phyloP scores from a whole-genome alignment of 2,888 invertebrate species.

The Mythimna lalbum region DNA sequence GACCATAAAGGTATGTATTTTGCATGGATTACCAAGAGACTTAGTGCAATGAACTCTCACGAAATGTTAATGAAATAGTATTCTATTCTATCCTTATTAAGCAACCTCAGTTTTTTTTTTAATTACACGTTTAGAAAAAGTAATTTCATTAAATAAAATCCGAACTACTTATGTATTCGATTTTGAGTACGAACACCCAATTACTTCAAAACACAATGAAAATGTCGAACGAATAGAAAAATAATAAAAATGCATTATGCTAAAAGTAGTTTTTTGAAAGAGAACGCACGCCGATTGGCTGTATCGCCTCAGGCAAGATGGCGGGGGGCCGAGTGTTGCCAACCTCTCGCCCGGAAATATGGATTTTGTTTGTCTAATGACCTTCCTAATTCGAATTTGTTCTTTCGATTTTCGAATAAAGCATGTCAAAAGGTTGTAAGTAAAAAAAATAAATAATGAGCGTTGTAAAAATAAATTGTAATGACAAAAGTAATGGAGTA shows the following conservation, averaged over 20 bases:
- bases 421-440: constrained; percentile 33
- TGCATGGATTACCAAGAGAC: too few relatives aligned
- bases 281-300: constrained; percentile 85
- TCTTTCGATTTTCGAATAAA: constrained; percentile 55
- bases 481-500: constrained; percentile 28
- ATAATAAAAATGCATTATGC: constrained; percentile 79
- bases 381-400: constrained; percentile 74
- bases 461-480: constrained; percentile 21
- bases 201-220: constrained; percentile 77
- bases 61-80: too few relatives aligned
- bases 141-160: constrained; percentile 43
- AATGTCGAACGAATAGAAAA: constrained; percentile 77
- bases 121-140: constrained; percentile 1
- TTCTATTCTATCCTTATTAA: too few relatives aligned
- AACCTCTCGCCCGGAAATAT: constrained; percentile 85
- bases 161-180: constrained; percentile 38
- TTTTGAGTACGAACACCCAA: constrained; percentile 68
- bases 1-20: too few relatives aligned
- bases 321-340: constrained; percentile 87
- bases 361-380: constrained; percentile 85
- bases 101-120: background rate
- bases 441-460: constrained; percentile 30
- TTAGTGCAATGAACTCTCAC: too few relatives aligned
- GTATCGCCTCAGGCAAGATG: constrained; percentile 85
- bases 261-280: constrained; percentile 81